Evolutionary conservation across 2,113 vertebrate species (phyloP), one percentile per base, ranked within the genome.

Genomic region (Nothoprocta perdicaria): DNA sequence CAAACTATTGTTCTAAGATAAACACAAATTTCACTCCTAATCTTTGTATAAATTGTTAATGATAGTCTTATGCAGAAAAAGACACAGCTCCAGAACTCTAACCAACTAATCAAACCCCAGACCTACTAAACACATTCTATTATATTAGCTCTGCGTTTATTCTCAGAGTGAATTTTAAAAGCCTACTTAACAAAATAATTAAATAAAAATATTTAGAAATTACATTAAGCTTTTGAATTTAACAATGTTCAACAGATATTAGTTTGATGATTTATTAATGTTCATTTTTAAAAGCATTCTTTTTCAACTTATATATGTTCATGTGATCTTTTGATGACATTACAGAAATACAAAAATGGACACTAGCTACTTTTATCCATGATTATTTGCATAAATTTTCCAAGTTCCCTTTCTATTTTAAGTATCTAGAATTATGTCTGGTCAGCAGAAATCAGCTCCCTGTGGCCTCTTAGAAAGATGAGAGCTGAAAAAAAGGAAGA

Each of bases 121-220:
- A 83, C 0, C 0, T 40, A 12, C 18, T 13, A 12, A 26, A 29
- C 17, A 58, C 12, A 6, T 2, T 23, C 19, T 45, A 3, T 58
- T 22, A 26, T 1, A 19, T 4, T 46, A 43, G 2, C 40, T 55
- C 8, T 48, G 33, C 50, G 46, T 13, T 43, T 13, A 48, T 73
- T 40, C 53, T 74, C 53, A 52, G 12, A 52, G 26, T 19, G 18
- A 66, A 57, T 27, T 4, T 8, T 11, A 45, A 12, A 16, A 79
- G 35, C 13, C 15, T 46, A 16, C 31, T 83, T 40, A 66, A 52
- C 60, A 29, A 61, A 69, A n/a, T 53, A 74, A 52, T 9, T 78
- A 73, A 27, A 7, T 46, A 52, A n/a, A 33, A 43, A 13, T n/a
- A 74, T 82, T 71, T 29, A 74, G 41, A 76, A 61, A n/a, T 75